Base-by-base conservation (phyloP, 2,888 invertebrate species). In the Diarsia mendica region DNA sequence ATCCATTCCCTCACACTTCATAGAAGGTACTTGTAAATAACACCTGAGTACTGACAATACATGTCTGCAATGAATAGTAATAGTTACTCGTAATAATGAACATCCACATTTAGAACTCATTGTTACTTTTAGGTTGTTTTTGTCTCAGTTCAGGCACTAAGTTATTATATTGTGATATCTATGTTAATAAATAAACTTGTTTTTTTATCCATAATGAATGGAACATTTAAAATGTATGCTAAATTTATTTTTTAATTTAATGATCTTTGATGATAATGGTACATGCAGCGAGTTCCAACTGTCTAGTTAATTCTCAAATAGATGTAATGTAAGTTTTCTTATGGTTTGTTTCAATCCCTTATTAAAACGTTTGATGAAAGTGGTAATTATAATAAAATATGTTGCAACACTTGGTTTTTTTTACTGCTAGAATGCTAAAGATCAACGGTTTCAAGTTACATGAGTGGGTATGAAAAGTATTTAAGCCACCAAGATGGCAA, bases 301-400 rank as follows among this genome's bases (percentile, higher is more conserved):
- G 84, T 87, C 85, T 89, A 90, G 88, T 91, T 87, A 85, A 86
- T 92, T 92, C 87, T 92, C 86, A 89, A 88, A 89, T 91, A 89
- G 86, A 83, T 89, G 81, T 93, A 91, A 90, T 84, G 84, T 88
- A 85, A 88, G 84, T 81, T 90, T 90, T 89, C 85, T 87, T 89
- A 90, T 90, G 88, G 91, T 91, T 94, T 92, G 91, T 93, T 93
- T 92, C 91, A 91, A 91, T 91, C 87, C 88, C 87, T 85, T 91
- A 90, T 84, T 89, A 90, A 89, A 90, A 89, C 88, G 91, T 93
- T 93, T 93, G 91, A 93, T 90, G 88, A 93, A 91, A 92, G 92
- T 94, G 91, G 93, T 94, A 92, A 93, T 91, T 91, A 91, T 91
- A 95, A 94, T 93, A 93, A 94, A 94, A 92, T 83, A 93, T 92